These are phyloP conservation scores for Glyptemys insculpta DNA, from an alignment of 2,797 vertebrate genomes.

Conservation along the genomic window DNA sequence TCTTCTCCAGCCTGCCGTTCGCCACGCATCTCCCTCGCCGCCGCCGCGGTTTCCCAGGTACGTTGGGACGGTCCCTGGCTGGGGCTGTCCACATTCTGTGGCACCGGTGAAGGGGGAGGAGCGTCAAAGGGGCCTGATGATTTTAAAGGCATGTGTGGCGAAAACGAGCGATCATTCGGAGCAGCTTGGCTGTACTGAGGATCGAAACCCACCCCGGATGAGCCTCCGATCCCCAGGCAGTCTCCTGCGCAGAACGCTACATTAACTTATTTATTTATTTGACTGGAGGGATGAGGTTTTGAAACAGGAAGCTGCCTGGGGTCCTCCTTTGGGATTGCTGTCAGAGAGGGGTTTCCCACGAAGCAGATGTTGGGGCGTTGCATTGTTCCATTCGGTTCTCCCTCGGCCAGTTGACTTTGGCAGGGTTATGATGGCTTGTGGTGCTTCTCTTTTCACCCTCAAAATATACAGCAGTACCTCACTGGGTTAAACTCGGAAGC, in stretches of 20 bases:
- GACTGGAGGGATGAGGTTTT: neutral
- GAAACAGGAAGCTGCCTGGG: neutral
- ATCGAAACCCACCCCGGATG: neutral
- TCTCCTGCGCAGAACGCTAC: slow-evolving; percentile 17
- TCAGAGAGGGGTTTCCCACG: neutral
- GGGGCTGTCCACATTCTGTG: neutral
- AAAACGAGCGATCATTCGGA: neutral
- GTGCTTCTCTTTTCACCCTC: neutral
- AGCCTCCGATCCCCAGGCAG: neutral
- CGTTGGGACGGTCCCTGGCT: neutral
- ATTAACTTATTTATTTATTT: slow-evolving; percentile 77
- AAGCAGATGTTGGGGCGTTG: too few species aligned
- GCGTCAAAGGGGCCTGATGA: neutral
- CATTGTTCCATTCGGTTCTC: neutral
- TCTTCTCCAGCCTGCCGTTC: too few species aligned
- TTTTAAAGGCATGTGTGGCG: neutral
- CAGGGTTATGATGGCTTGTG: neutral
- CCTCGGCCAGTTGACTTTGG: neutral
- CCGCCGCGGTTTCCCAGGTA: neutral
- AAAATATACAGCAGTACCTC: neutral
- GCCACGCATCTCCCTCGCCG: accelerated
- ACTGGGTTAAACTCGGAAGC: too few species aligned
- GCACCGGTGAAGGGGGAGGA: neutral
- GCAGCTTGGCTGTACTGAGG: neutral
- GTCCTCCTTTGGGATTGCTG: neutral